phyloP scores from a whole-genome alignment of 2,888 invertebrate genomes.

The Ctena decussata region DNA sequence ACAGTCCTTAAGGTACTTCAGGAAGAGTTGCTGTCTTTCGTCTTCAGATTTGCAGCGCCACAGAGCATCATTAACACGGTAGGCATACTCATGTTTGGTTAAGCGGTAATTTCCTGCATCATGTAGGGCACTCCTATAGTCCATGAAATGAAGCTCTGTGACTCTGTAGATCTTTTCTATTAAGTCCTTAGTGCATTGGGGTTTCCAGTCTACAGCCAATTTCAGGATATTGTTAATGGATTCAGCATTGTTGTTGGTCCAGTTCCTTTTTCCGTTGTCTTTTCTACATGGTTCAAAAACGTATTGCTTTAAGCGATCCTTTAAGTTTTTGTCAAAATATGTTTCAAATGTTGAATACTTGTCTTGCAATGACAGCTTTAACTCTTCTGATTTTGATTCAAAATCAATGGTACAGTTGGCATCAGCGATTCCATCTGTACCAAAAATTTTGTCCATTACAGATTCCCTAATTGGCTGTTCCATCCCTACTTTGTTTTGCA shows the following conservation, averaged over 20 bases:
- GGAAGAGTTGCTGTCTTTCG: not conserved
- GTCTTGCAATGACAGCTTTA: too few relatives aligned
- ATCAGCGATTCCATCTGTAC: not conserved
- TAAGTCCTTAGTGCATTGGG: not conserved
- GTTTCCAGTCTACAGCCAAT: constrained; percentile 14
- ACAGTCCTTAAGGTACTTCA: not conserved
- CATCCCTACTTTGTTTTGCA: too few relatives aligned
- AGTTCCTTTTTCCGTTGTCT: not conserved
- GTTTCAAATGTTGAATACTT: not conserved
- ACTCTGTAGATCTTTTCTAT: not conserved
- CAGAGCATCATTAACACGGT: not conserved
- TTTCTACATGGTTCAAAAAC: too few relatives aligned
- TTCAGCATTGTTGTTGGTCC: not conserved
- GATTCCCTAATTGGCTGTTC: not conserved
- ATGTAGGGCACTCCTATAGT: constrained; percentile 1
- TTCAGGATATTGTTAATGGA: not conserved
- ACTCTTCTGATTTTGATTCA: not conserved
- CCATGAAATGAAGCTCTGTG: constrained; percentile 11
- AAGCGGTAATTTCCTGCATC: not conserved
- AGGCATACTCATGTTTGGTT: not conserved
- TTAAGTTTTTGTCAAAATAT: not conserved
- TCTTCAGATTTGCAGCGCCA: not conserved
- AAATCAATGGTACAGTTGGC: not conserved
- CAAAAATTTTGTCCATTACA: not conserved
- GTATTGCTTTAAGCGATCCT: too few relatives aligned